Conservation (phyloP, 2,113 vertebrate genomes). For the Rhadina sibilatrix region DNA sequence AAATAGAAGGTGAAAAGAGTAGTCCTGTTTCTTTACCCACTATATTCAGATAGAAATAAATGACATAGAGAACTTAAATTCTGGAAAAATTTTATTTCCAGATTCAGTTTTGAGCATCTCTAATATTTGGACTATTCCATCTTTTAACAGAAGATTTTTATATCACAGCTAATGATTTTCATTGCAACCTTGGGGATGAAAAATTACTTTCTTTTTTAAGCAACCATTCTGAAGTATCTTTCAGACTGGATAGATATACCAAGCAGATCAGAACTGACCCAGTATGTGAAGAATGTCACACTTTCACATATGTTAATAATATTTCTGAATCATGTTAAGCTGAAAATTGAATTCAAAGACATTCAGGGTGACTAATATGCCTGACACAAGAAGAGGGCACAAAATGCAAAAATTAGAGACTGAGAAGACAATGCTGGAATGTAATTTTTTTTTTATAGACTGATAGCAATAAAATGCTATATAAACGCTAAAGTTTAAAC, state of each 20-base stretch:
- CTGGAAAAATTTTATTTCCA: neutral
- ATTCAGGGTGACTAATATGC: neutral
- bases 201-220: neutral
- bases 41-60: neutral
- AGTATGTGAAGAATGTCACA: neutral
- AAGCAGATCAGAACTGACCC: neutral
- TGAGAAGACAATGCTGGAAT: accelerated
- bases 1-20: neutral
- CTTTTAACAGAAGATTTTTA: neutral
- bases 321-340: neutral
- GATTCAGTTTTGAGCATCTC: neutral
- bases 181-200: neutral
- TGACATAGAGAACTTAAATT: neutral
- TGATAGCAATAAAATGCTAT: neutral
- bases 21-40: neutral
- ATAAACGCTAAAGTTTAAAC: neutral
- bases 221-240: neutral
- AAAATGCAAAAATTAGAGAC: neutral
- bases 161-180: neutral
- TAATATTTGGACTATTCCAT: neutral
- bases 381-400: neutral
- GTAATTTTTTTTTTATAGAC: neutral
- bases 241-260: neutral
- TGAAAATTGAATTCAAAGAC: neutral
- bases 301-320: neutral